A percentile compares a stretch with the other conserved stretches of the same genome.
These are phyloP conservation scores for Periophthalmus magnuspinnatus DNA, from an alignment of 2,797 vertebrate species.

Conservation along the genomic window DNA sequence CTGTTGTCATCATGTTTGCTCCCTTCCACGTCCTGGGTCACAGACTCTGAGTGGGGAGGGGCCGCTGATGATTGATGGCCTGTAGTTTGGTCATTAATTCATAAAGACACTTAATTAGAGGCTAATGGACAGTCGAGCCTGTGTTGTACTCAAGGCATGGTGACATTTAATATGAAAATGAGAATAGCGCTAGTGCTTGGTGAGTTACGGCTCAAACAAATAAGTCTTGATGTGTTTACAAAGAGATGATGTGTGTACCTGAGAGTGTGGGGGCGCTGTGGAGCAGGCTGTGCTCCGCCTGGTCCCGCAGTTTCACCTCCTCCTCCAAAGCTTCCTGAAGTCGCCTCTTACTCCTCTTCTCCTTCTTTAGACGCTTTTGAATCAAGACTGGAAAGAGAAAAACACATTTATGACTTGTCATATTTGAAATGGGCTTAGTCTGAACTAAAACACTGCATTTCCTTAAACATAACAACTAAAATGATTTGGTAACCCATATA, in stretches of 20 bases:
- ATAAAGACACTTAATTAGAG: constrained; percentile 69
- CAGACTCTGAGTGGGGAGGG: constrained; percentile 86
- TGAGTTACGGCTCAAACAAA: constrained; percentile 23
- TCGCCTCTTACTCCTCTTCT: constrained; percentile 95
- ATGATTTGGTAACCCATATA: neutral
- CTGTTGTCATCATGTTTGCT: constrained; percentile 70
- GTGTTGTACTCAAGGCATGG: constrained; percentile 40
- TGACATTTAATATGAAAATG: constrained; percentile 64
- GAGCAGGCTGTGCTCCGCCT: constrained; percentile 91
- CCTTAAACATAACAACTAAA: no score
- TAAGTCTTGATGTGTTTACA: neutral
- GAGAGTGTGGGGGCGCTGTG: constrained; percentile 76
- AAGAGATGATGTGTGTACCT: constrained; percentile 40
- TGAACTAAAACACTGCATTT: constrained; percentile 1
- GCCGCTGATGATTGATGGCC: constrained; percentile 83
- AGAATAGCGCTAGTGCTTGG: constrained; percentile 18
- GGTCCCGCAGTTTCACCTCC: constrained; percentile 91
- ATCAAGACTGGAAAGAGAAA: constrained; percentile 80
- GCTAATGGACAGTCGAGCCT: constrained; percentile 57
- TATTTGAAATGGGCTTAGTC: neutral
- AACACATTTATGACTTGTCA: neutral
- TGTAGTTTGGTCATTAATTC: constrained; percentile 65
- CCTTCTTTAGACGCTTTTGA: constrained; percentile 96
- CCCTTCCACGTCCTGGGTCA: constrained; percentile 93
- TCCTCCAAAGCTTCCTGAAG: constrained; percentile 95